Evolutionary conservation across 2,113 vertebrate genomes (phyloP), one percentile per base, ranked within the genome.

Genomic region (Oriolus oriolus): DNA sequence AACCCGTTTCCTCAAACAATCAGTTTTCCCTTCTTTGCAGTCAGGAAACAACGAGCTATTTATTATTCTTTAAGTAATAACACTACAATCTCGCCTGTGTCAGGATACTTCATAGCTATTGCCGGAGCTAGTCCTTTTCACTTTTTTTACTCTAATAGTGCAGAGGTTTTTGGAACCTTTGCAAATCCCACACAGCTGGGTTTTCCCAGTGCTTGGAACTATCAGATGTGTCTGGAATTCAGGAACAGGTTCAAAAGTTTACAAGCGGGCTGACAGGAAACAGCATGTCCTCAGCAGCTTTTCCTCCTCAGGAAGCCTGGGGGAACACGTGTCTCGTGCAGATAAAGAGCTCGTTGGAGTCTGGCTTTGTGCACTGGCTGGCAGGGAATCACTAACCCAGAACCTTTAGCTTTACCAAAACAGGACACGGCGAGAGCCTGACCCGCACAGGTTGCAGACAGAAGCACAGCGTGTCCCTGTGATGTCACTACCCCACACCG

Each of bases 391-490:
- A 27, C 37, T 3, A 16, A 42, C 27, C 10, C 22, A 53, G 57
- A 3, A 21, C 7, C 39, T 10, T 2, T 7, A 35, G 56, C n/a
- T 23, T 6, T 7, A 7, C 11, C 30, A 30, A 26, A 21, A 6
- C 0, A 20, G 10, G 20, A 20, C 1, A 4, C 3, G 37, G 30
- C 5, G 8, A 41, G 22, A 68, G 69, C 13, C 35, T 22, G 13
- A 6, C 5, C 13, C 39, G 13, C 4, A 18, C 5, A 5, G 15
- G 14, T 3, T 2, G 15, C 0, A 4, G 39, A 16, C 14, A 39
- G 20, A 15, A 16, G 30, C 24, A 45, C 20, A 56, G 1, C 21
- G 19, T 4, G 5, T 17, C 7, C 30, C 54, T 16, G 3, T 3
- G 39, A 17, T 1, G 2, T 24, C 41, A 15, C 19, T 22, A 26